Evolutionary conservation across 2,888 invertebrate genomes (phyloP).

Genomic region (Xanthia togata): DNA sequence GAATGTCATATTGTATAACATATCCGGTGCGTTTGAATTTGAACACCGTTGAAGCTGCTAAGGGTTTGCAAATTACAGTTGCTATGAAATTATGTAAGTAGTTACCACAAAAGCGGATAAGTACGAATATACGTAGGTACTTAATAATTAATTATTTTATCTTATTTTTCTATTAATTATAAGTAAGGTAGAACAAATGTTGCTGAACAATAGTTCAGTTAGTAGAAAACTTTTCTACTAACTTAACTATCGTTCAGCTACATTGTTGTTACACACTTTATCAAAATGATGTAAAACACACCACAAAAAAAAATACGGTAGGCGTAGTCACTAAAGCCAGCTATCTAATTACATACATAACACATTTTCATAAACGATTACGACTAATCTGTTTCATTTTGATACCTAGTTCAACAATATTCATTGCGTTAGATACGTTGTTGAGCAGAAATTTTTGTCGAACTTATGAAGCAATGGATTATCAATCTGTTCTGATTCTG

Average conservation of each 20-base stretch:
- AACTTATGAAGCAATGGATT: too few relatives aligned
- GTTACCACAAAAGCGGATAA: background rate
- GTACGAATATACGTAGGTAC: background rate
- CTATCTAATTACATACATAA: too few relatives aligned
- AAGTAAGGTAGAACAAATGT: too few relatives aligned
- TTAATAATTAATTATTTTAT: background rate
- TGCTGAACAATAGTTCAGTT: too few relatives aligned
- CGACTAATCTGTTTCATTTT: too few relatives aligned
- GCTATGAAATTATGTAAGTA: background rate
- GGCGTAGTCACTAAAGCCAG: constrained; percentile 13
- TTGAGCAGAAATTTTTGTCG: too few relatives aligned
- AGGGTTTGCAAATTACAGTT: constrained; percentile 14
- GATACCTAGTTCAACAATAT: too few relatives aligned
- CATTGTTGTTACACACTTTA: background rate
- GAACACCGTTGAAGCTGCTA: constrained; percentile 15
- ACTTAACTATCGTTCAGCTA: too few relatives aligned
- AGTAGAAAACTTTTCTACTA: too few relatives aligned
- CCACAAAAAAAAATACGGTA: constrained; percentile 14
- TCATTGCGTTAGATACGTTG: too few relatives aligned
- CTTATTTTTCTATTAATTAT: background rate
- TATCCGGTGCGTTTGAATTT: constrained; percentile 4
- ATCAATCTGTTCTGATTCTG: too few relatives aligned
- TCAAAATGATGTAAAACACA: constrained; percentile 1
- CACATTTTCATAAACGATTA: too few relatives aligned
- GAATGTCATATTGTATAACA: background rate